Percentiles rank a stretch among this genome's conserved stretches.
phyloP scores from a whole-genome alignment of 2,888 invertebrate genomes.

The Drosophila aldrichi region DNA sequence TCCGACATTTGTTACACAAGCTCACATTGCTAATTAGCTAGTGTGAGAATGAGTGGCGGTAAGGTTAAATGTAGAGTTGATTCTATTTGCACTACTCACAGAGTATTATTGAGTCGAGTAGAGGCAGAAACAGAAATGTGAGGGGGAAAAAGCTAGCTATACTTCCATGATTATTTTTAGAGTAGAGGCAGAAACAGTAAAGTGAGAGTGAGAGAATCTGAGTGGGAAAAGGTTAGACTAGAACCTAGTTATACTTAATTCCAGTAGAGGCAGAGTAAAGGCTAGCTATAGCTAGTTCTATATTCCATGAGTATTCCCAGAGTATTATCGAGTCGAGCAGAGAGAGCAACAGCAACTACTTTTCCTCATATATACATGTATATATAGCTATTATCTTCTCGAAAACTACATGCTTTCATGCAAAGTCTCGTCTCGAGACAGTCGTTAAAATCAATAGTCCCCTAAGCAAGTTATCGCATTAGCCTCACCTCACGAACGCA shows the following conservation, averaged over 20 bases:
- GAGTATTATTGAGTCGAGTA: neutral
- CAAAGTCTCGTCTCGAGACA: slow-evolving; percentile 9
- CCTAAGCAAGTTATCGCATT: slow-evolving; percentile 54
- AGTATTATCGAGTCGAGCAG: neutral
- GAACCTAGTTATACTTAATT: too few relatives aligned
- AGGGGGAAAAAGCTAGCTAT: too few relatives aligned
- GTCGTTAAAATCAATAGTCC: slow-evolving; percentile 43
- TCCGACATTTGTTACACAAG: slow-evolving; percentile 66
- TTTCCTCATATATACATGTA: too few relatives aligned
- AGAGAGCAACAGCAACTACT: neutral
- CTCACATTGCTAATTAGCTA: slow-evolving; percentile 60
- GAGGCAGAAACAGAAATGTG: neutral
- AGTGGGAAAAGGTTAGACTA: too few relatives aligned
- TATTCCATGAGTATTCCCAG: neutral
- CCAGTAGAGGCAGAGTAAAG: too few relatives aligned
- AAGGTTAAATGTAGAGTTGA: neutral
- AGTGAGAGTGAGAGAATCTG: too few relatives aligned
- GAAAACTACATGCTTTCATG: slow-evolving; percentile 8
- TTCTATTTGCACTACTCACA: neutral
- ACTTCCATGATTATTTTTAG: too few relatives aligned
- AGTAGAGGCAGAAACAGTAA: too few relatives aligned
- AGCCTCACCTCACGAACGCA: slow-evolving; percentile 47
- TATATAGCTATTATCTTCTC: neutral
- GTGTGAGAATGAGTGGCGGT: slow-evolving; percentile 7
- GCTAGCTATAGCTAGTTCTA: too few relatives aligned